Evolutionary conservation across 2,113 vertebrate species (phyloP), one percentile per base, ranked within the genome.

Genomic region (Rhinoderma darwinii): DNA sequence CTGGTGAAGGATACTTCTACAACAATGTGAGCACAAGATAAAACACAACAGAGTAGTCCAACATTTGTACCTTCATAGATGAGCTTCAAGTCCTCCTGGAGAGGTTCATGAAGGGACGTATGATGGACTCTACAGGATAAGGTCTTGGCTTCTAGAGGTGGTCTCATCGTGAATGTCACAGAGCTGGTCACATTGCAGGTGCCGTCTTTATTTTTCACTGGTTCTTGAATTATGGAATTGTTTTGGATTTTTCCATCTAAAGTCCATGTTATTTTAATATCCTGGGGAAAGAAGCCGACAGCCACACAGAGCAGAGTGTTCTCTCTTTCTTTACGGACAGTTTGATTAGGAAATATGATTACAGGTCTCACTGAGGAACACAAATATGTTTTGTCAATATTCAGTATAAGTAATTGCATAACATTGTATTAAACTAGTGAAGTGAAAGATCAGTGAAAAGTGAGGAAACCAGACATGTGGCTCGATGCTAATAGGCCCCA

Each of bases 91-190:
- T 83, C 80, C 25, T 41, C 32, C 35, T 68, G 74, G 25, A 83
- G 56, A 77, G 61, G 20, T 2, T 76, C 44, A 14, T 41, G 41
- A 2, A 82, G 27, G 25, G 74, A 83, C 3, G 1, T 14, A 27
- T 84, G 83, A 17, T 44, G 73, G 18, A 81, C 68, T 78, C 6
- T 35, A 20, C 83, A 86, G 54, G 84, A 88, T 59, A 88, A 70
- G n/a, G 2, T 82, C 63, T 30, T 6, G 18, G 27, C 3, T 0
- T 78, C 39, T 12, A 51, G 14, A 12, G 22, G 61, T 5, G 82
- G 30, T 32, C n/a, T 63, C n/a, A 63, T 63, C 5, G 35, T 30
- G 15, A 81, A 56, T 1, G 56, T 81, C 77, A 81, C 44, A 8
- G 30, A 14, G 32, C 83, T 82, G 50, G 1, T 73, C 43, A 74